phyloP scores from a whole-genome alignment of 2,888 invertebrate species.

The Tenthredo mesomela region DNA sequence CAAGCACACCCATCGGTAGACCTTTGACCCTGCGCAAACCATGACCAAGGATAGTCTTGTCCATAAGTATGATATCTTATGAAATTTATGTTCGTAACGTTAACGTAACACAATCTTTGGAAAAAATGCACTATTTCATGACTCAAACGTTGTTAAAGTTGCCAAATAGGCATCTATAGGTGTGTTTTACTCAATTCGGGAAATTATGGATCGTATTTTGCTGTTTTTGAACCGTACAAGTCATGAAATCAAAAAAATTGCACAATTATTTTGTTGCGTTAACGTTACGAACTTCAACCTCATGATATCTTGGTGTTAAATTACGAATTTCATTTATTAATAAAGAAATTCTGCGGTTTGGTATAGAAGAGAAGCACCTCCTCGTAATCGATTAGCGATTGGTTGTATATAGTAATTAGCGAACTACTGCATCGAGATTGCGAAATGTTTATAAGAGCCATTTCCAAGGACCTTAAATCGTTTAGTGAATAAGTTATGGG shows the following conservation, averaged over 20 bases:
- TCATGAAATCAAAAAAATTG: no score
- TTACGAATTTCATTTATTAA: neutral
- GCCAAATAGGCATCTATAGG: no score
- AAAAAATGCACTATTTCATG: no score
- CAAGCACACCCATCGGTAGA: constrained; percentile 46
- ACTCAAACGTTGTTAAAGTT: no score
- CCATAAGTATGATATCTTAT: constrained; percentile 22
- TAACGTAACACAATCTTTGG: no score
- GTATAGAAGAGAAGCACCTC: neutral
- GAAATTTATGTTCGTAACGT: no score
- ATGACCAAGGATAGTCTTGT: constrained; percentile 20
- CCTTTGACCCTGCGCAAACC: constrained; percentile 32
- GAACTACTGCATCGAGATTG: neutral
- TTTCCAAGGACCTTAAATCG: neutral
- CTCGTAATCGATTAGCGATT: neutral
- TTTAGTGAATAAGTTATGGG: constrained; percentile 21
- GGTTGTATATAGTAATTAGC: neutral
- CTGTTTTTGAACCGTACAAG: no score
- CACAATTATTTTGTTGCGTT: no score
- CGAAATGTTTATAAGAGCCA: neutral
- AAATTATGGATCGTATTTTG: no score
- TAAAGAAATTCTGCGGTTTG: neutral
- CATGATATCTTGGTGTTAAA: neutral
- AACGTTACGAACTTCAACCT: no score
- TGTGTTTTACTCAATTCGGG: no score